phyloP scores from a whole-genome alignment of 2,888 invertebrate genomes.

The Rapana venosa region DNA sequence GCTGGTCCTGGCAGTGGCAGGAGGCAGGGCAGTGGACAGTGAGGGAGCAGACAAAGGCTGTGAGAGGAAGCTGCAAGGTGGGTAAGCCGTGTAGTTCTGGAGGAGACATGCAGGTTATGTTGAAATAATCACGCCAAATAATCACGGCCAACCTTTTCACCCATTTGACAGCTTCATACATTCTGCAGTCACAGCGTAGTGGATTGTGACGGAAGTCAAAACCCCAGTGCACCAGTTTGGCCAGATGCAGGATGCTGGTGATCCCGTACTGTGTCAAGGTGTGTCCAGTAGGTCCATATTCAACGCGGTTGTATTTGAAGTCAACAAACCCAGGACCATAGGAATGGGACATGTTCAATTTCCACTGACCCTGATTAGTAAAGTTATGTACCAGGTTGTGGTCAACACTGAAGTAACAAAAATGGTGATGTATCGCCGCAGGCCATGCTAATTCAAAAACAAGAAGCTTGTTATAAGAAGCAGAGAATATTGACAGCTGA shows the following conservation, averaged over 20 bases:
- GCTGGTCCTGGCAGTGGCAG: slow-evolving; percentile 27
- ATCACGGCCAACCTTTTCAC: neutral
- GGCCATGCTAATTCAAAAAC: slow-evolving; percentile 1
- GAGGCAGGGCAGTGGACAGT: slow-evolving; percentile 15
- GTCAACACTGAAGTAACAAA: slow-evolving; percentile 18
- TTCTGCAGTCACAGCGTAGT: slow-evolving; percentile 27
- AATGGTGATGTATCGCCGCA: neutral
- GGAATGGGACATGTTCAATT: neutral
- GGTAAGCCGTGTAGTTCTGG: neutral
- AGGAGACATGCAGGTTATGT: slow-evolving; percentile 5
- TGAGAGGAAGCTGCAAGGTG: neutral
- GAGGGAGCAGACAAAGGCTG: slow-evolving; percentile 21
- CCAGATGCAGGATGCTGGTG: neutral
- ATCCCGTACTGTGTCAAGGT: neutral
- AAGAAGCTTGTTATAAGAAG: neutral
- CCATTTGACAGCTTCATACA: neutral
- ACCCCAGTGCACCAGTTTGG: neutral
- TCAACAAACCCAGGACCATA: slow-evolving; percentile 29
- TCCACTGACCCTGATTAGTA: neutral
- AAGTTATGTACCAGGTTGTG: slow-evolving; percentile 20
- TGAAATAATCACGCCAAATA: slow-evolving; percentile 30
- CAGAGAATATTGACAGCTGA: slow-evolving; percentile 19
- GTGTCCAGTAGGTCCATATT: neutral
- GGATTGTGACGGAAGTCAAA: slow-evolving; percentile 38
- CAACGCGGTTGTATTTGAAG: slow-evolving; percentile 22